A percentile compares a stretch with the other conserved stretches of the same genome.
Evolutionary conservation across 2,888 invertebrate genomes (phyloP).

Genomic region (Epinotia nisella): DNA sequence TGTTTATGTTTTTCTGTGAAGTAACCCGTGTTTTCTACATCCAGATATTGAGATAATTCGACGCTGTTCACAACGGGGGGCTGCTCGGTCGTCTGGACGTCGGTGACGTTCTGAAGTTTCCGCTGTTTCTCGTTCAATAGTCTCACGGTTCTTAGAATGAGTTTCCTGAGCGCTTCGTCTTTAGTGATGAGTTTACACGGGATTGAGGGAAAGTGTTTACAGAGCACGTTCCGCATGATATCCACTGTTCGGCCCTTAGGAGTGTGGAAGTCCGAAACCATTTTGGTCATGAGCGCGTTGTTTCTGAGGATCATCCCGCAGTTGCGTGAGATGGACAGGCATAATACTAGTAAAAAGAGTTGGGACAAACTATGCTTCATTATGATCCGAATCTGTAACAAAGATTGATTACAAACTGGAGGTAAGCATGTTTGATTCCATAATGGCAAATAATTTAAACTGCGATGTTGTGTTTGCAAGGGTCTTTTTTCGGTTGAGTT

Average conservation of each 20-base stretch:
- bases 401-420: neutral
- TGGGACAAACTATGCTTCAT: slow-evolving; percentile 24
- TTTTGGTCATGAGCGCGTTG: slow-evolving; percentile 72
- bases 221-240: slow-evolving; percentile 73
- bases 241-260: slow-evolving; percentile 50
- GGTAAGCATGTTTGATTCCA: too few relatives aligned
- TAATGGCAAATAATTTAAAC: too few relatives aligned
- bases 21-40: slow-evolving; percentile 57
- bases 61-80: slow-evolving; percentile 70
- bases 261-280: slow-evolving; percentile 72
- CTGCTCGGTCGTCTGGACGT: slow-evolving; percentile 50
- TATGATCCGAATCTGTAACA: slow-evolving; percentile 18
- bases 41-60: slow-evolving; percentile 66
- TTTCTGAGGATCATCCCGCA: slow-evolving; percentile 69
- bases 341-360: slow-evolving; percentile 6
- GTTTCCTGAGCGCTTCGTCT: slow-evolving; percentile 62
- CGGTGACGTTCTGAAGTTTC: slow-evolving; percentile 59
- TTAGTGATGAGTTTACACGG: slow-evolving; percentile 70
- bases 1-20: slow-evolving; percentile 34
- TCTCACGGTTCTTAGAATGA: slow-evolving; percentile 71
- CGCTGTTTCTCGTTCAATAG: slow-evolving; percentile 69
- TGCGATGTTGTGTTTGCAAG: neutral
- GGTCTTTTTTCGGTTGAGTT: neutral
- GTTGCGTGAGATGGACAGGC: slow-evolving; percentile 8
- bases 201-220: slow-evolving; percentile 72